Evolutionary conservation across 37 sponge, comb jelly and placozoan genomes (phyloP), one percentile per base, ranked within the genome.

Genomic region (Halisarca cf. caerulea): DNA sequence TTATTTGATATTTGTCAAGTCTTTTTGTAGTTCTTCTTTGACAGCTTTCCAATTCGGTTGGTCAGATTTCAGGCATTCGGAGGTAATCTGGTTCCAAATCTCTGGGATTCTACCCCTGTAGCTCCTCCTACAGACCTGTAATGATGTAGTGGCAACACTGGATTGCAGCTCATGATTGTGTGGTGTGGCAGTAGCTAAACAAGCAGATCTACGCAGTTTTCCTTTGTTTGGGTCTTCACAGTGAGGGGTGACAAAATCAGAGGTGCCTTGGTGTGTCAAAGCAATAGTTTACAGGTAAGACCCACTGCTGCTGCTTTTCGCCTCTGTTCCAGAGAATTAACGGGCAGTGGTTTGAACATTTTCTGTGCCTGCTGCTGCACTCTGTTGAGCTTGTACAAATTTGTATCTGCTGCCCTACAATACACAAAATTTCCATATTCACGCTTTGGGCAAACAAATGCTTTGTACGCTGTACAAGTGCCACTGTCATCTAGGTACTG

Each of bases 351-450:
- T 2, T 43, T 8, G 14, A 74, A 74, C 18, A 74, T 17, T 0
- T 24, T 43, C 9, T 74, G 36, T 55, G 58, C 80, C 58, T 58
- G 80, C 80, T 80, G 59, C 59, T 80, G 80, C 58, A 80, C 80
- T 33, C n/a, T 30, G 59, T 80, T 36, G 8, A 55, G 80, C 59
- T 58, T 55, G 59, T 35, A 5, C 44, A 40, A 2, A 44, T 77
- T 41, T 3, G 51, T 40, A 1, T 41, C 25, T 21, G 78, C 78
- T 77, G 78, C 39, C 24, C 78, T 77, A 23, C 59, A 58, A 36
- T 58, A 80, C 58, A 1, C 32, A 1, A 55, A 7, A 34, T 36
- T 55, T 3, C 80, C 59, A 58, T 80, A 80, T 51, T 80, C 80
- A 14, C 51, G 2, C 80, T 38, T 8, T 55, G 58, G 58, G 11